Percentiles rank a stretch among this genome's conserved stretches.
Conservation (phyloP, 30 jellyfish, hydroid and myxozoan genomes). For the Mastigias papua region DNA sequence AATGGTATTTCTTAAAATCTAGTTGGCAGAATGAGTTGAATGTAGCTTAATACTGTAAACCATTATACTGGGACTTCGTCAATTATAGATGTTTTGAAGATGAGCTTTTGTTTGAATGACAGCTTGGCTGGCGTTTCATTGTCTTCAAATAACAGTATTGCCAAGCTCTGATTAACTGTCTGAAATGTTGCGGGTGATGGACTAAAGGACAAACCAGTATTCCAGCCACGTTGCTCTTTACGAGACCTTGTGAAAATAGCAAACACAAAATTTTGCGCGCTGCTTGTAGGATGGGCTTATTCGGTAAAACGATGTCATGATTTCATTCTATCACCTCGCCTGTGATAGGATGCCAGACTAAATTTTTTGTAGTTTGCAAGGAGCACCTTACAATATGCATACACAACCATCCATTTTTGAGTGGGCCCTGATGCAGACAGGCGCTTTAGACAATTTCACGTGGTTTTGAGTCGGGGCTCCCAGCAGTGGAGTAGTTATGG, state of each 20-base stretch:
- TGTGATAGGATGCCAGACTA: too few relatives aligned
- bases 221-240: not conserved
- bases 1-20: not conserved
- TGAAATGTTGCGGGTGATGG: not conserved
- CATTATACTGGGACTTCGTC: constrained; percentile 8
- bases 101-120: constrained; percentile 37
- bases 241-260: not conserved
- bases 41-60: not conserved
- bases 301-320: too few relatives aligned
- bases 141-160: constrained; percentile 43
- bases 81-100: constrained; percentile 48
- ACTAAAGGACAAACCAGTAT: not conserved
- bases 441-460: too few relatives aligned
- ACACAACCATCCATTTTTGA: too few relatives aligned
- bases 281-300: too few relatives aligned
- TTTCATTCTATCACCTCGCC: too few relatives aligned
- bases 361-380: too few relatives aligned
- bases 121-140: constrained; percentile 60
- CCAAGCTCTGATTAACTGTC: constrained; percentile 5
- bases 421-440: too few relatives aligned
- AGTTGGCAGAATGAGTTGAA: not conserved
- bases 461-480: too few relatives aligned
- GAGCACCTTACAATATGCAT: too few relatives aligned
- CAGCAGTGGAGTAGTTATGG: too few relatives aligned
- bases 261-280: too few relatives aligned